These are phyloP conservation scores for Engystomops pustulosus DNA, from an alignment of 2,113 vertebrate genomes.

Conservation along the genomic window DNA sequence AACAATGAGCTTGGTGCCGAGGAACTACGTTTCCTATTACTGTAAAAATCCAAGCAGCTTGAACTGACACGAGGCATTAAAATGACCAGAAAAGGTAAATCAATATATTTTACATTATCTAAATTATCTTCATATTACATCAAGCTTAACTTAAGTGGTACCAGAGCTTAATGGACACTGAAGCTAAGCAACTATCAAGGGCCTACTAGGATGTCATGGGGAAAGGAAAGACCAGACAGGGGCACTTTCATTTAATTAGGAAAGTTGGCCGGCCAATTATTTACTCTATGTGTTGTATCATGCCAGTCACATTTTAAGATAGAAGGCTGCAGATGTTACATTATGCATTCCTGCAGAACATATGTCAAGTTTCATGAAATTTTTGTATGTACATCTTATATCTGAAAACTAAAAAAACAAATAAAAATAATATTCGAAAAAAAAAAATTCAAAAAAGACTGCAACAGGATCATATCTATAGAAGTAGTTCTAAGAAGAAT, in stretches of 20 bases:
- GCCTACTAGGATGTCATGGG: conserved; percentile 17
- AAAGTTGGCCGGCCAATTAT: neutral
- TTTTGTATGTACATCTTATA: too few relatives aligned
- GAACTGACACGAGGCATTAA: neutral
- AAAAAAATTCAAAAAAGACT: neutral
- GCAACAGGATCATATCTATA: neutral
- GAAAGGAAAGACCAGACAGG: neutral
- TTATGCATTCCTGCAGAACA: neutral
- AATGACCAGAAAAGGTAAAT: conserved; percentile 1
- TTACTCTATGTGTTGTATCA: neutral
- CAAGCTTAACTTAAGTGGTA: neutral
- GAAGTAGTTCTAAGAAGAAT: neutral
- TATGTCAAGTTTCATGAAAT: too few relatives aligned
- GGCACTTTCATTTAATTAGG: conserved; percentile 30
- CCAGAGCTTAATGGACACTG: conserved; percentile 17
- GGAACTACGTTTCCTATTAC: neutral
- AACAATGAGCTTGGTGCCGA: neutral
- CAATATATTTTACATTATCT: conserved; percentile 22
- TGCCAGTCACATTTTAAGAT: neutral
- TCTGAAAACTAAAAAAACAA: too few relatives aligned
- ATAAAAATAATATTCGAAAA: too few relatives aligned
- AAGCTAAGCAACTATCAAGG: conserved; percentile 41
- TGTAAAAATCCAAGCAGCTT: neutral
- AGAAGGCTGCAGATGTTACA: neutral
- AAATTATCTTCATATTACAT: conserved; percentile 19